phyloP scores from a whole-genome alignment of 2,888 invertebrate genomes.

The Graphium colonna region DNA sequence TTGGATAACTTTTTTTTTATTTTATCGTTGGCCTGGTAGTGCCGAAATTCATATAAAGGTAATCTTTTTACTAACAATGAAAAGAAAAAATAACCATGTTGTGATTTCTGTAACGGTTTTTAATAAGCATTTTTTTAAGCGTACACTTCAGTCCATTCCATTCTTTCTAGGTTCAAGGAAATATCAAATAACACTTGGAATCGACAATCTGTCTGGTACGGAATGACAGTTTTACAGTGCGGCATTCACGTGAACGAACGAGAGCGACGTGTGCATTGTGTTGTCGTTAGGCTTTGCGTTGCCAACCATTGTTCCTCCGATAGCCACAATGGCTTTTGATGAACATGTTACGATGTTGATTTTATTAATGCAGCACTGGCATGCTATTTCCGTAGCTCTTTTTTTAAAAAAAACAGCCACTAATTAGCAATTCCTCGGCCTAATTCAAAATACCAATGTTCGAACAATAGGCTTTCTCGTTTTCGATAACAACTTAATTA shows the following conservation, averaged over 20 bases:
- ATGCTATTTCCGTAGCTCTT: slow-evolving; percentile 30
- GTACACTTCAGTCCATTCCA: too few species aligned
- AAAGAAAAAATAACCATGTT: too few species aligned
- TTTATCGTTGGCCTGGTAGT: too few species aligned
- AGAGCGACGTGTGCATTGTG: slow-evolving; percentile 36
- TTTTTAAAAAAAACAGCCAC: slow-evolving; percentile 3
- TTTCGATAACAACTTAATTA: neutral
- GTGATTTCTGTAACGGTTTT: too few species aligned
- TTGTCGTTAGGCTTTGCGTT: slow-evolving; percentile 39
- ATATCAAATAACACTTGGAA: slow-evolving; percentile 1
- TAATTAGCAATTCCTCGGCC: neutral
- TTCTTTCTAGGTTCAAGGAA: too few species aligned
- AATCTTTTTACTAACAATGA: too few species aligned
- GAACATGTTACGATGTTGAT: slow-evolving; percentile 57
- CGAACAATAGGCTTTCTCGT: neutral
- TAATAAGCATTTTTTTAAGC: too few species aligned
- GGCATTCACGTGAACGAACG: slow-evolving; percentile 15
- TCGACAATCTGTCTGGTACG: slow-evolving; percentile 11
- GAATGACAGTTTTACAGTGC: slow-evolving; percentile 2
- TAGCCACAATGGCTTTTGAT: slow-evolving; percentile 58
- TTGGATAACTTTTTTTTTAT: too few species aligned
- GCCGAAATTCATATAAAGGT: too few species aligned
- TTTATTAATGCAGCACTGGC: slow-evolving; percentile 50
- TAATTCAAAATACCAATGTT: neutral
- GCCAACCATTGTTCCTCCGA: slow-evolving; percentile 52